Conservation (phyloP, 2,888 invertebrate genomes). For the Timandra comae region DNA sequence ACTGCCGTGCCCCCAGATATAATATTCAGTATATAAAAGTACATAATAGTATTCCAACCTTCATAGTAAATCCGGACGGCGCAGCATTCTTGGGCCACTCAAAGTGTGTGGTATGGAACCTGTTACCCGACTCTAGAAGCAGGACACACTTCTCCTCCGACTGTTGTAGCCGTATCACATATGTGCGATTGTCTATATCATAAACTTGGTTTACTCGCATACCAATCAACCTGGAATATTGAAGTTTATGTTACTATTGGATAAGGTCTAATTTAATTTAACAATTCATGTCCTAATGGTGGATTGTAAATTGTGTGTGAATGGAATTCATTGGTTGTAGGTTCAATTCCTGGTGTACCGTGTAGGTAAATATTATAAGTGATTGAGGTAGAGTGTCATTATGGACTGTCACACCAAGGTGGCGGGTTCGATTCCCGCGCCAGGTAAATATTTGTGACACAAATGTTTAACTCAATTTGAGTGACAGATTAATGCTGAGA, state of each 20-base stretch:
- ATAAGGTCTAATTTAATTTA: no score
- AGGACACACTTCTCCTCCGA: conserved; percentile 92
- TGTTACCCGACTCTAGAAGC: conserved; percentile 94
- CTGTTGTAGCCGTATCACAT: conserved; percentile 90
- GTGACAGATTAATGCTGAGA: no score
- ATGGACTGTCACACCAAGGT: no score
- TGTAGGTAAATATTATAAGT: no score
- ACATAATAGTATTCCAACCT: conserved; percentile 72
- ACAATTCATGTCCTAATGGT: no score
- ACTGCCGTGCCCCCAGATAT: no score
- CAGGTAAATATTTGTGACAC: no score
- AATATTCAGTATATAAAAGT: background rate
- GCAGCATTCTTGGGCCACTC: conserved; percentile 99
- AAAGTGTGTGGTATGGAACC: conserved; percentile 95
- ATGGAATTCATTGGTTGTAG: background rate
- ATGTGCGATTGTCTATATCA: conserved; percentile 97
- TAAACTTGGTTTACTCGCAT: conserved; percentile 98
- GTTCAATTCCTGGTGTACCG: background rate
- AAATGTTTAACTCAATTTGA: no score
- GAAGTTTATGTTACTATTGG: background rate
- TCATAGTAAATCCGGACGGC: conserved; percentile 98
- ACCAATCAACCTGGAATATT: conserved; percentile 82
- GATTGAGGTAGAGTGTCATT: no score
- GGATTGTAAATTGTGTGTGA: background rate
- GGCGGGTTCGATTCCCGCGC: no score